Conservation (phyloP, 2,888 invertebrate genomes). For the Amiota minor region DNA sequence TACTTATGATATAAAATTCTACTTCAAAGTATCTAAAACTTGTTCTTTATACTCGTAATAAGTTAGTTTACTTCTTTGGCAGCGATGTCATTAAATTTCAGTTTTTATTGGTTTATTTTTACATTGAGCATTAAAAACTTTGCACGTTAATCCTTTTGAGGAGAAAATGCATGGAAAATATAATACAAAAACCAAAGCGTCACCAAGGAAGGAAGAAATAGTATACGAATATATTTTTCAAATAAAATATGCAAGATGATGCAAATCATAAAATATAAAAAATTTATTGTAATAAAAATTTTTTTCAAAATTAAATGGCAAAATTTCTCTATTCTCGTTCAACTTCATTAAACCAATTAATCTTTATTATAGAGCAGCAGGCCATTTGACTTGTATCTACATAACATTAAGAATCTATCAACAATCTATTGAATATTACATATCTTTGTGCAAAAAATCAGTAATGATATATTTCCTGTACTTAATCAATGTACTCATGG, state of each 20-base stretch:
- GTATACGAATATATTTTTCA: too few species aligned
- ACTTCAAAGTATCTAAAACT: background rate
- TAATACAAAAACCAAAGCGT: background rate
- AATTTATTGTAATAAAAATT: slow-evolving; percentile 28
- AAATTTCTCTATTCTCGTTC: background rate
- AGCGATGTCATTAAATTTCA: slow-evolving; percentile 6
- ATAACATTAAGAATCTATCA: slow-evolving; percentile 56
- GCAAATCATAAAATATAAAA: slow-evolving; percentile 16
- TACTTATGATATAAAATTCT: too few species aligned
- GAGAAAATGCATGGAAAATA: slow-evolving; percentile 56
- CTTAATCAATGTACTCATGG: slow-evolving; percentile 11
- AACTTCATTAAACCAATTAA: slow-evolving; percentile 54
- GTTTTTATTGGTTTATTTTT: slow-evolving; percentile 43
- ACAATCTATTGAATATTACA: slow-evolving; percentile 26
- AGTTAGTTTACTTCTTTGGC: background rate
- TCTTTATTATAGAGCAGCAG: slow-evolving; percentile 63
- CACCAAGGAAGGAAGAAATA: too few species aligned
- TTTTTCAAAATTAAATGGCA: too few species aligned
- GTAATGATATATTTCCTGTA: slow-evolving; percentile 42
- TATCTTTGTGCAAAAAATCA: slow-evolving; percentile 41
- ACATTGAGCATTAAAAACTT: slow-evolving; percentile 42
- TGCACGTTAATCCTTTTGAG: slow-evolving; percentile 46
- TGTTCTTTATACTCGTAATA: slow-evolving; percentile 3
- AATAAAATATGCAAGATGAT: too few species aligned
- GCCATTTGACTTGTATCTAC: slow-evolving; percentile 59